These are phyloP conservation scores for Himalopsyche anomala DNA, from an alignment of 2,888 invertebrate species.

Conservation along the genomic window DNA sequence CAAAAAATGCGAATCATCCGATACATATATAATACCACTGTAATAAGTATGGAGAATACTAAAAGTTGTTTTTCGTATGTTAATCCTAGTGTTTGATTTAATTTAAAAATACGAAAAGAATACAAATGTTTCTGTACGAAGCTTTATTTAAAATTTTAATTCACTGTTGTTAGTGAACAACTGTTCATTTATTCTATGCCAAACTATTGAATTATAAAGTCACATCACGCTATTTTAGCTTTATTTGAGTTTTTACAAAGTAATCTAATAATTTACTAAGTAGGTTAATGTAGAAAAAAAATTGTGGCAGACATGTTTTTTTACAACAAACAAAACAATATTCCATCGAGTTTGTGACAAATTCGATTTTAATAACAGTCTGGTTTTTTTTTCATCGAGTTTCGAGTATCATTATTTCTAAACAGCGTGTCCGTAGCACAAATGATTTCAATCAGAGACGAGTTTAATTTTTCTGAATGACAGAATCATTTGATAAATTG, in stretches of 20 bases:
- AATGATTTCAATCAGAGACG: not conserved
- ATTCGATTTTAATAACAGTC: constrained; percentile 32
- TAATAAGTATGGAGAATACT: no score
- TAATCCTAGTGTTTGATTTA: no score
- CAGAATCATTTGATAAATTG: not conserved
- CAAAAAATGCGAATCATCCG: no score
- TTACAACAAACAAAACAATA: constrained; percentile 27
- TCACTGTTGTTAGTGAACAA: not conserved
- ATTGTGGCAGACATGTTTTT: constrained; percentile 36
- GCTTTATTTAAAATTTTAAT: not conserved
- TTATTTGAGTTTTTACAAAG: not conserved
- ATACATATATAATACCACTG: no score
- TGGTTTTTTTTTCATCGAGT: not conserved
- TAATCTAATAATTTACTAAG: constrained; percentile 34
- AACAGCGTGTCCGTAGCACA: not conserved
- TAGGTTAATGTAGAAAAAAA: constrained; percentile 34
- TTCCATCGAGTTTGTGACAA: constrained; percentile 35
- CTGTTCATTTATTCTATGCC: not conserved
- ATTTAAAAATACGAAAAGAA: no score
- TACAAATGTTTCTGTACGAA: no score
- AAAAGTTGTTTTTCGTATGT: no score
- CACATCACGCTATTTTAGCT: constrained; percentile 3
- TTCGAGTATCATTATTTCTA: constrained; percentile 2
- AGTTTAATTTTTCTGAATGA: not conserved
- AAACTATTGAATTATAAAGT: constrained; percentile 6